These are phyloP conservation scores for Augochlorella aurata DNA, from an alignment of 2,888 invertebrate genomes.

Conservation along the genomic window DNA sequence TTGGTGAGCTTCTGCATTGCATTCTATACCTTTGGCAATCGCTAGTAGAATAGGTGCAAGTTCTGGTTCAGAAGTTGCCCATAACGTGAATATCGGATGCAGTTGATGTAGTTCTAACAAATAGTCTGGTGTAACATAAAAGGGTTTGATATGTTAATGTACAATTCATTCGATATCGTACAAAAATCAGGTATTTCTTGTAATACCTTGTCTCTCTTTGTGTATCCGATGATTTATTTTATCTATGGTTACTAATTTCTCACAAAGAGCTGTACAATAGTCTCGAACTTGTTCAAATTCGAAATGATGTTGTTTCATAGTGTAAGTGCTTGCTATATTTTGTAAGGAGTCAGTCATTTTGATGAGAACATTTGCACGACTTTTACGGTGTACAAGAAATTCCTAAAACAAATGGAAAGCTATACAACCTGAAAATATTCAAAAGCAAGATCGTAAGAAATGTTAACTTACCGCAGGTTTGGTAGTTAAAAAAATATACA, in stretches of 20 bases:
- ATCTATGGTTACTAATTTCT: conserved; percentile 86
- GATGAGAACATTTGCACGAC: conserved; percentile 83
- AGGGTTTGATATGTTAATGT: conserved; percentile 11
- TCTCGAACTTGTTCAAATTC: conserved; percentile 86
- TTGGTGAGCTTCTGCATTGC: conserved; percentile 83
- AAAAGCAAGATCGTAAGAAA: neutral
- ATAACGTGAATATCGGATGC: conserved; percentile 85
- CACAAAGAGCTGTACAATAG: conserved; percentile 85
- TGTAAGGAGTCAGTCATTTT: conserved; percentile 85
- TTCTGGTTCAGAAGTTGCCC: conserved; percentile 85
- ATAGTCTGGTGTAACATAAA: conserved; percentile 80
- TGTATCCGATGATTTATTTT: conserved; percentile 86
- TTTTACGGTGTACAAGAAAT: conserved; percentile 85
- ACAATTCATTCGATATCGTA: neutral
- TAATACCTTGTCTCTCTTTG: conserved; percentile 85
- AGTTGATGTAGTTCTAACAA: conserved; percentile 84
- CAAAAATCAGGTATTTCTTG: neutral
- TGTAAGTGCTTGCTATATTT: conserved; percentile 83
- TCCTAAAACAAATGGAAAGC: conserved; percentile 81
- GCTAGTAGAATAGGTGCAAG: conserved; percentile 82
- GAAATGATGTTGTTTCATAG: conserved; percentile 84
- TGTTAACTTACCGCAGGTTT: conserved; percentile 84
- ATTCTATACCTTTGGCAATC: conserved; percentile 83
- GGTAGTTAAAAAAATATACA: conserved; percentile 86
- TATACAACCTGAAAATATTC: neutral